phyloP scores from a whole-genome alignment of 2,888 invertebrate genomes.

The Philhelius pedissequus region DNA sequence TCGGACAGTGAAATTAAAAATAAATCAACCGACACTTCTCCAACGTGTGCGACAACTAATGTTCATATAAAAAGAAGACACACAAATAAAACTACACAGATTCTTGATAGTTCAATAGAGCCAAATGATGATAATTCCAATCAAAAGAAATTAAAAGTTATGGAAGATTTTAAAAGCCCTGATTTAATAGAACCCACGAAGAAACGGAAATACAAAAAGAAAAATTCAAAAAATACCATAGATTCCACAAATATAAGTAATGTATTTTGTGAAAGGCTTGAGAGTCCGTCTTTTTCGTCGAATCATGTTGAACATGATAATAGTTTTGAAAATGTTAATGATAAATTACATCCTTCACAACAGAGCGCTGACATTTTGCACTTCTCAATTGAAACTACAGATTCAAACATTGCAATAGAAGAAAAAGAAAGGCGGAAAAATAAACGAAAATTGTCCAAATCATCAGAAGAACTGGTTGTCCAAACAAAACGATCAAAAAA shows the following conservation, averaged over 20 bases:
- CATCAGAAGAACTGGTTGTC: neutral
- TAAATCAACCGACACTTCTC: neutral
- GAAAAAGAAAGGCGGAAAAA: neutral
- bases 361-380: neutral
- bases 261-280: neutral
- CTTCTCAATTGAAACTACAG: neutral
- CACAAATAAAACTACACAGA: neutral
- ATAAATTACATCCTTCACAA: neutral
- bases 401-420: slow-evolving; percentile 14
- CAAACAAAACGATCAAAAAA: neutral
- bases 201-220: neutral
- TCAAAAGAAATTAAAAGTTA: neutral
- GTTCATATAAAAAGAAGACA: neutral
- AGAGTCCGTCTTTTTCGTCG: neutral
- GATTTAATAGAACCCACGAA: neutral
- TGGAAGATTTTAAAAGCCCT: neutral
- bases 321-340: neutral
- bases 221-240: neutral
- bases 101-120: neutral
- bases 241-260: neutral
- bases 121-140: neutral
- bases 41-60: neutral
- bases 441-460: slow-evolving; percentile 18
- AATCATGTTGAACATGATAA: neutral
- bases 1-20: neutral